Evolutionary conservation across 2,113 vertebrate species (phyloP).

Genomic region (Gymnarchus niloticus): DNA sequence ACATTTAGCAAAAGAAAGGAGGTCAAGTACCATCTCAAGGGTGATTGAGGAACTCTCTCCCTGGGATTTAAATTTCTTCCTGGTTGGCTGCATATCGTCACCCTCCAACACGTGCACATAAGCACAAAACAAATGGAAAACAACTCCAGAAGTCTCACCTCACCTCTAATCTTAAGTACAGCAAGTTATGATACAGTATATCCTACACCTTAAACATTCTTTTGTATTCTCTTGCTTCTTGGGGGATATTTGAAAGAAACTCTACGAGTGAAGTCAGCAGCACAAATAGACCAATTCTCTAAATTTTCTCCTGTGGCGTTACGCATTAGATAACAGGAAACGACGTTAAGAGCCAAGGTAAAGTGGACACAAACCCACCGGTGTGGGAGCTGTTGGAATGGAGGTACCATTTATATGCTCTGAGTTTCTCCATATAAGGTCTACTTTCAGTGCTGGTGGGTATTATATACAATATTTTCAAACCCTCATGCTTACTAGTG

Average conservation of each 20-base stretch:
- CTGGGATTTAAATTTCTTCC: background rate
- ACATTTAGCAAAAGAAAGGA: no score
- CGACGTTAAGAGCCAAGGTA: background rate
- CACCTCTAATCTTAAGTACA: slow-evolving; percentile 76
- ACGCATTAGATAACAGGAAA: background rate
- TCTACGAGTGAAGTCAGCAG: background rate
- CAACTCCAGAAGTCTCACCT: slow-evolving; percentile 77
- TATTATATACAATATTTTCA: background rate
- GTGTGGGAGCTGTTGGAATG: background rate
- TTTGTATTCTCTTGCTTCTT: background rate
- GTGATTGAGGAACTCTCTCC: background rate
- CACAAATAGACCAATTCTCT: background rate
- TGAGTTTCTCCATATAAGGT: slow-evolving; percentile 61
- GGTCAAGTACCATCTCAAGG: background rate
- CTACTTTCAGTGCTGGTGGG: slow-evolving; percentile 29
- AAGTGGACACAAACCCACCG: slow-evolving; percentile 38
- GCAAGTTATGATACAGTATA: background rate
- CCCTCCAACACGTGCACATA: background rate
- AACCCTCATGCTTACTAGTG: background rate
- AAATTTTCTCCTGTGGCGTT: background rate
- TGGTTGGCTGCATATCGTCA: background rate
- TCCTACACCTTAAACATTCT: background rate
- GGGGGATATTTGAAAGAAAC: background rate
- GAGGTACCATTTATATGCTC: slow-evolving; percentile 58
- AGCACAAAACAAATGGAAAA: background rate